phyloP scores from a whole-genome alignment of 2,888 invertebrate species.

The Drosophila incognita region DNA sequence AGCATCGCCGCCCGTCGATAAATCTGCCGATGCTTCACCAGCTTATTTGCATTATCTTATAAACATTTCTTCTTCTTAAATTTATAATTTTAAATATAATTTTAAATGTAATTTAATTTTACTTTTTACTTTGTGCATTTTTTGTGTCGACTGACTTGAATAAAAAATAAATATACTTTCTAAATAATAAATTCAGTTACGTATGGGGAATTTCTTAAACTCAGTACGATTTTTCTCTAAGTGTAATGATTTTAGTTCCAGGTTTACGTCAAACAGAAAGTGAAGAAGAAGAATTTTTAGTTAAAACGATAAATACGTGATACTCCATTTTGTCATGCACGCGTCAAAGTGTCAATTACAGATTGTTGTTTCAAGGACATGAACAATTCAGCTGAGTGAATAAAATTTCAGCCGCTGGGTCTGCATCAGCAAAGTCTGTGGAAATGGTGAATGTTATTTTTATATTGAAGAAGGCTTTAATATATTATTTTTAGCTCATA shows the following conservation, averaged over 20 bases:
- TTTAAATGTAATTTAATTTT: too few species aligned
- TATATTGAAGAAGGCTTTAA: neutral
- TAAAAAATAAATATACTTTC: too few species aligned
- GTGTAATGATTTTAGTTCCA: neutral
- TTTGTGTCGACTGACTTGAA: too few species aligned
- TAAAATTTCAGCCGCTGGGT: neutral
- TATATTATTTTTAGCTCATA: neutral
- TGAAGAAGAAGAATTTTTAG: neutral
- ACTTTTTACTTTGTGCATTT: too few species aligned
- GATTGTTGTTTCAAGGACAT: neutral
- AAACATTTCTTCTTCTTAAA: too few species aligned
- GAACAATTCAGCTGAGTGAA: neutral
- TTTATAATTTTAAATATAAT: too few species aligned
- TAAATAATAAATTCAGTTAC: neutral
- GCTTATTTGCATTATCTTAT: too few species aligned
- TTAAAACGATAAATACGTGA: neutral
- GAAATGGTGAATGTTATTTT: neutral
- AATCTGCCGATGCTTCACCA: neutral
- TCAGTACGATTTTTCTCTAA: neutral
- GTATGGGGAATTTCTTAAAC: neutral
- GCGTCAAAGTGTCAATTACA: constrained; percentile 1
- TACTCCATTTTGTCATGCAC: neutral
- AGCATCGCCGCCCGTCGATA: neutral
- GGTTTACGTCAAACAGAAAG: neutral
- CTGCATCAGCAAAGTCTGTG: neutral